Conservation (phyloP, 2,797 vertebrate species). For the Neoniphon sammara region DNA sequence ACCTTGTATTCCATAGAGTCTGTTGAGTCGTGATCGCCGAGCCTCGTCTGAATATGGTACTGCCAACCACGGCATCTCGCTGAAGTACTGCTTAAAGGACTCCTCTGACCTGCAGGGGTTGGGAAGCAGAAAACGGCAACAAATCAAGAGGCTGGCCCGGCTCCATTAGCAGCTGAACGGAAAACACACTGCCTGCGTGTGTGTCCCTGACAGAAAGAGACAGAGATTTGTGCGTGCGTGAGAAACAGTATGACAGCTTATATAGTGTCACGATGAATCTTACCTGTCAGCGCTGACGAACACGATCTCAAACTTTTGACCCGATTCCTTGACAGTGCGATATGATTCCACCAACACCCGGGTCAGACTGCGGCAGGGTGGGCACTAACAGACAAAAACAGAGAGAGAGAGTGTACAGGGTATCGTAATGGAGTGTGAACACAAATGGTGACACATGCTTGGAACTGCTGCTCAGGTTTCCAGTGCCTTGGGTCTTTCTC, state of each 20-base stretch:
- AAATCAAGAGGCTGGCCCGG: slow-evolving; percentile 1
- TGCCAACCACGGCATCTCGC: slow-evolving; percentile 98
- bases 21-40: slow-evolving; percentile 93
- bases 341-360: slow-evolving; percentile 96
- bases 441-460: slow-evolving; percentile 8
- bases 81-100: slow-evolving; percentile 99
- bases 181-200: not conserved
- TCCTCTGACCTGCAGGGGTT: slow-evolving; percentile 90
- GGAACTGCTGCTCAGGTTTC: slow-evolving; percentile 5
- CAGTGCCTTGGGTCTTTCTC: slow-evolving; percentile 29
- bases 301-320: slow-evolving; percentile 97
- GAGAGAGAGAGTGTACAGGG: not conserved
- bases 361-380: slow-evolving; percentile 95
- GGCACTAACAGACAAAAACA: slow-evolving; percentile 85
- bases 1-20: slow-evolving; percentile 99
- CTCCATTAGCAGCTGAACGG: not conserved
- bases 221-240: not conserved
- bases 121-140: not conserved
- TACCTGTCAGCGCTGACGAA: slow-evolving; percentile 98
- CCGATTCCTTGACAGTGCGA: slow-evolving; percentile 92
- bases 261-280: slow-evolving; percentile 14
- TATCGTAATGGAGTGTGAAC: not conserved
- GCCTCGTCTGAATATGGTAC: slow-evolving; percentile 93
- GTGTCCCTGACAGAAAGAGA: not conserved
- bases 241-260: not conserved